Evolutionary conservation across 2,797 vertebrate species (phyloP).

Genomic region (Amniataba percoides): DNA sequence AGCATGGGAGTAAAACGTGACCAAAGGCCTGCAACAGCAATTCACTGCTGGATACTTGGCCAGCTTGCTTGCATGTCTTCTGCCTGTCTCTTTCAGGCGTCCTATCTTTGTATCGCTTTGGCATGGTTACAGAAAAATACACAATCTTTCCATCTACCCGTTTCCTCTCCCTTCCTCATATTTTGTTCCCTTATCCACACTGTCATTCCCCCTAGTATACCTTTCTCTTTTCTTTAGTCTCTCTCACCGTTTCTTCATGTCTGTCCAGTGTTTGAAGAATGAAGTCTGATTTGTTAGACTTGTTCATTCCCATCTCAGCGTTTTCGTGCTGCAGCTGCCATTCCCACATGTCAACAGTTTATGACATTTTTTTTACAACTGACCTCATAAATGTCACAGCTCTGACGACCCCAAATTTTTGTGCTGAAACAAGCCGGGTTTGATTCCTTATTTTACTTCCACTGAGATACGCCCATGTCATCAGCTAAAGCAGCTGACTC

Average conservation of each 20-base stretch:
- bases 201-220: constrained; percentile 3
- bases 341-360: background rate
- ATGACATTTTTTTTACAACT: constrained; percentile 9
- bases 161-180: constrained; percentile 3
- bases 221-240: background rate
- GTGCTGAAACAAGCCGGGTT: constrained; percentile 15
- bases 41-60: constrained; percentile 44
- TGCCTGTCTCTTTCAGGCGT: constrained; percentile 24
- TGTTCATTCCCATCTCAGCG: constrained; percentile 5
- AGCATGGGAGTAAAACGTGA: constrained; percentile 34
- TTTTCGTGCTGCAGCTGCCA: constrained; percentile 4
- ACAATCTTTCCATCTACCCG: constrained; percentile 8
- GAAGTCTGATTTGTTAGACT: constrained; percentile 19
- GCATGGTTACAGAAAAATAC: constrained; percentile 19
- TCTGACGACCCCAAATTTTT: constrained; percentile 7
- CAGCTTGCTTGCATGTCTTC: constrained; percentile 42
- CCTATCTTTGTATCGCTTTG: constrained; percentile 41
- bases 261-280: constrained; percentile 25
- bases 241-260: background rate
- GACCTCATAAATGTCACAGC: constrained; percentile 31
- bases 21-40: constrained; percentile 43
- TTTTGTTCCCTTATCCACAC: constrained; percentile 1
- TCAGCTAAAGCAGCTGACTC: constrained; percentile 55
- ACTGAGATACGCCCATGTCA: background rate
- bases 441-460: constrained; percentile 20